A percentile compares a stretch with the other conserved stretches of the same genome.
These are phyloP conservation scores for Tetrao urogallus DNA, from an alignment of 2,113 vertebrate species.

Conservation along the genomic window DNA sequence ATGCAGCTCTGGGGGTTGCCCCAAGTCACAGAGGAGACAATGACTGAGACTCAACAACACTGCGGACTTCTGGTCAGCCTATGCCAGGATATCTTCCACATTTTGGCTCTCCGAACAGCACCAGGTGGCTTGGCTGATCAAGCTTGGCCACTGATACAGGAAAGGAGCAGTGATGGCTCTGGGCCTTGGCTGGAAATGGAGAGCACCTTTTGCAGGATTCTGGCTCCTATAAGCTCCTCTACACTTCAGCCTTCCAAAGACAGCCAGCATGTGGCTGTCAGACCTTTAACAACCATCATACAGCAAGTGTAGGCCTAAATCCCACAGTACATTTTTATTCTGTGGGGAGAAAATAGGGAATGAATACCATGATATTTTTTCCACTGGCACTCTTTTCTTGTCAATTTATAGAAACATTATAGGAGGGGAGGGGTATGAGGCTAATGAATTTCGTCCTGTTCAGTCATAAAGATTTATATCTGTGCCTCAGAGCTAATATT, in stretches of 20 bases:
- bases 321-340: background rate
- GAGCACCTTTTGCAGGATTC: background rate
- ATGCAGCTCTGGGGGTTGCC: background rate
- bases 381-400: background rate
- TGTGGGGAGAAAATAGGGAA: background rate
- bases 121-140: background rate
- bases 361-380: background rate
- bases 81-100: background rate
- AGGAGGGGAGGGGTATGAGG: background rate
- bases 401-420: constrained; percentile 3
- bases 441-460: constrained; percentile 58
- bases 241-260: background rate
- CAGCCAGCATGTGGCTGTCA: background rate
- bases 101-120: constrained; percentile 32
- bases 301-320: background rate
- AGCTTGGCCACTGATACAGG: background rate
- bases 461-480: constrained; percentile 59
- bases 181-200: background rate
- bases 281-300: background rate
- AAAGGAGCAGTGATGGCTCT: background rate
- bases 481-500: constrained; percentile 22
- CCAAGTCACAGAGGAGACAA: background rate
- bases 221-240: background rate
- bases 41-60: fast-evolving
- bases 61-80: background rate